These are phyloP conservation scores for Thymelicus sylvestris DNA, from an alignment of 2,888 invertebrate genomes.

Conservation along the genomic window DNA sequence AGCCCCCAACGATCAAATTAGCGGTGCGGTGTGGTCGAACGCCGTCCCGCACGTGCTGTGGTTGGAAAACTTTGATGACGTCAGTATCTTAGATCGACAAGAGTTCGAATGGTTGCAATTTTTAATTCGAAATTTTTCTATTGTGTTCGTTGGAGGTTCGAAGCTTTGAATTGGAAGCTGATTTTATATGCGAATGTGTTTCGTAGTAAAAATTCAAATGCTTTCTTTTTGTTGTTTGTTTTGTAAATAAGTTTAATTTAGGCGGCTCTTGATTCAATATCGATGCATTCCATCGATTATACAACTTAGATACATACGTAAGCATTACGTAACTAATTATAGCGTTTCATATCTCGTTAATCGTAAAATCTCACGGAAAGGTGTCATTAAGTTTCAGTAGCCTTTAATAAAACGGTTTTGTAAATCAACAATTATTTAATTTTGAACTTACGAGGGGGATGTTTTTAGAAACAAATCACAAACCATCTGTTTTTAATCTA, in stretches of 20 bases:
- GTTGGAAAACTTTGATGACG: constrained; percentile 23
- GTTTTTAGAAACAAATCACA: constrained; percentile 44
- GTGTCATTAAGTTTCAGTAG: too few species aligned
- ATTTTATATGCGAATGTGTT: too few species aligned
- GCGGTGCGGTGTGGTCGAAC: constrained; percentile 50
- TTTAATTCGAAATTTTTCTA: constrained; percentile 17
- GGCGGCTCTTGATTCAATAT: too few species aligned
- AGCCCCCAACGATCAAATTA: constrained; percentile 47
- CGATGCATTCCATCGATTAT: too few species aligned
- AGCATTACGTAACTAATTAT: too few species aligned
- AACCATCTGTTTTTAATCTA: constrained; percentile 33
- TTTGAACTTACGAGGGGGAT: constrained; percentile 37
- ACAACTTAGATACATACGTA: too few species aligned
- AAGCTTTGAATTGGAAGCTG: too few species aligned
- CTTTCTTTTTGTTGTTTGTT: too few species aligned
- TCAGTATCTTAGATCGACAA: constrained; percentile 21
- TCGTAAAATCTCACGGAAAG: too few species aligned
- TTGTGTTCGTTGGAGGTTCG: neutral
- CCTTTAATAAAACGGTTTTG: constrained; percentile 44
- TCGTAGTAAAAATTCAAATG: too few species aligned
- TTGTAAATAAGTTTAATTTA: too few species aligned
- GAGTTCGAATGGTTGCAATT: constrained; percentile 12
- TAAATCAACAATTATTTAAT: constrained; percentile 66
- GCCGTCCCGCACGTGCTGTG: constrained; percentile 51
- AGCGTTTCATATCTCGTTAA: too few species aligned